These are phyloP conservation scores for Jordanella pulchra DNA, from an alignment of 2,797 vertebrate species.

Conservation along the genomic window DNA sequence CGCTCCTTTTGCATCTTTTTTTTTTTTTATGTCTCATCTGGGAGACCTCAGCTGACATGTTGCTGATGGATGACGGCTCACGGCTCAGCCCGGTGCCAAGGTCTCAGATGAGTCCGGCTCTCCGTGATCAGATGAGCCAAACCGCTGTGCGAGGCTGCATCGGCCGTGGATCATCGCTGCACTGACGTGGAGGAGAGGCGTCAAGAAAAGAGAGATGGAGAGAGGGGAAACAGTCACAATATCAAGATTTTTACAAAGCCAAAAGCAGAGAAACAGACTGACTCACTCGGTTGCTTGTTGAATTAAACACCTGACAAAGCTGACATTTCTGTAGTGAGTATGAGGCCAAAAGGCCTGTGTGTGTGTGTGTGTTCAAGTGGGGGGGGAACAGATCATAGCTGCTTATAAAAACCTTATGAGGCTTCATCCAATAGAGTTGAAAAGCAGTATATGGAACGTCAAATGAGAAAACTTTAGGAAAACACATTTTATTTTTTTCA, in stretches of 20 bases:
- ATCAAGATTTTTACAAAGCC: neutral
- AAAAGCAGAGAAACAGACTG: neutral
- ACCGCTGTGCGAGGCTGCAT: slow-evolving; percentile 31
- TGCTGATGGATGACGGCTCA: slow-evolving; percentile 48
- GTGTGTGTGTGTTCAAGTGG: too few relatives aligned
- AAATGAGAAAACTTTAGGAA: neutral
- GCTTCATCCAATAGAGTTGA: neutral
- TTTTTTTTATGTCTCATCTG: slow-evolving; percentile 48
- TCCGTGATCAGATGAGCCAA: slow-evolving; percentile 29
- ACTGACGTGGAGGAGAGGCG: slow-evolving; percentile 18
- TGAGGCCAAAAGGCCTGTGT: neutral
- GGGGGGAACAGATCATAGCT: neutral
- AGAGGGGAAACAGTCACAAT: neutral
- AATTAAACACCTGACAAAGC: neutral
- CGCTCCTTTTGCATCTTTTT: slow-evolving; percentile 5
- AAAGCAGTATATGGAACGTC: neutral
- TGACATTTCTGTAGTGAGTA: neutral
- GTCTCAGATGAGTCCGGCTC: slow-evolving; percentile 41
- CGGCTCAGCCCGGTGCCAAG: slow-evolving; percentile 38
- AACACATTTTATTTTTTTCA: neutral
- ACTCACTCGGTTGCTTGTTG: neutral
- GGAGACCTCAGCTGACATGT: slow-evolving; percentile 53
- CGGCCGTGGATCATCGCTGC: slow-evolving; percentile 35
- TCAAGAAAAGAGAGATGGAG: slow-evolving; percentile 6
- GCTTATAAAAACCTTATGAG: neutral